Evolutionary conservation across 2,113 vertebrate species (phyloP).

Genomic region (Rhegmatorhina hoffmannsi): DNA sequence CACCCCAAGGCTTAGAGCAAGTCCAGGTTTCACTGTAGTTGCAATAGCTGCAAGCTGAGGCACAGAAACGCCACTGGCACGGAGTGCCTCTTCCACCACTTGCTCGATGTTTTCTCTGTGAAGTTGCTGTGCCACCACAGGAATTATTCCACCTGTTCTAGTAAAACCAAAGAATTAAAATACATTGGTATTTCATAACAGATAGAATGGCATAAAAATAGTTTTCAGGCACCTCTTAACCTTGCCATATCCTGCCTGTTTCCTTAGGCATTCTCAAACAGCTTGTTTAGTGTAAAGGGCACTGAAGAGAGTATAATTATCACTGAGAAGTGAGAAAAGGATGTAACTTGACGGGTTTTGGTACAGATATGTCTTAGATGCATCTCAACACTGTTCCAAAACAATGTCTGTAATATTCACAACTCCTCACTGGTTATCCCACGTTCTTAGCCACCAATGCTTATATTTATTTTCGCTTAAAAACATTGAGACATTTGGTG

Average conservation of each 20-base stretch:
- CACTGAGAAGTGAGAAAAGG: background rate
- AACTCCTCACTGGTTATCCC: background rate
- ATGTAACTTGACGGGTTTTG: background rate
- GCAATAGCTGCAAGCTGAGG: slow-evolving; percentile 85
- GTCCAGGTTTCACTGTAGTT: slow-evolving; percentile 89
- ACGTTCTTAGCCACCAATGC: background rate
- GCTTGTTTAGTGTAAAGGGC: background rate
- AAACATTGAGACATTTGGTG: background rate
- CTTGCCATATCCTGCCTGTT: background rate
- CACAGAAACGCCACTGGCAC: slow-evolving; percentile 72
- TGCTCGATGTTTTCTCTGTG: slow-evolving; percentile 86
- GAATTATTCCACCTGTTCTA: slow-evolving; percentile 93
- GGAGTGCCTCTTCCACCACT: slow-evolving; percentile 85
- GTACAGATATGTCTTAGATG: background rate
- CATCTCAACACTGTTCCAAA: background rate
- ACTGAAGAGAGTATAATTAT: background rate
- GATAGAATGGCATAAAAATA: background rate
- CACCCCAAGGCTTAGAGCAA: slow-evolving; percentile 85
- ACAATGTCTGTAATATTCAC: background rate
- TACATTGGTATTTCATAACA: background rate
- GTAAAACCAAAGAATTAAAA: background rate
- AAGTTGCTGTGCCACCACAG: slow-evolving; percentile 87
- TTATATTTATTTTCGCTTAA: background rate
- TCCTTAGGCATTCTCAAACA: background rate
- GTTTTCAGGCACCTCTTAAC: background rate